Conservation (phyloP, 2,113 vertebrate species). For the Neomonachus schauinslandi region DNA sequence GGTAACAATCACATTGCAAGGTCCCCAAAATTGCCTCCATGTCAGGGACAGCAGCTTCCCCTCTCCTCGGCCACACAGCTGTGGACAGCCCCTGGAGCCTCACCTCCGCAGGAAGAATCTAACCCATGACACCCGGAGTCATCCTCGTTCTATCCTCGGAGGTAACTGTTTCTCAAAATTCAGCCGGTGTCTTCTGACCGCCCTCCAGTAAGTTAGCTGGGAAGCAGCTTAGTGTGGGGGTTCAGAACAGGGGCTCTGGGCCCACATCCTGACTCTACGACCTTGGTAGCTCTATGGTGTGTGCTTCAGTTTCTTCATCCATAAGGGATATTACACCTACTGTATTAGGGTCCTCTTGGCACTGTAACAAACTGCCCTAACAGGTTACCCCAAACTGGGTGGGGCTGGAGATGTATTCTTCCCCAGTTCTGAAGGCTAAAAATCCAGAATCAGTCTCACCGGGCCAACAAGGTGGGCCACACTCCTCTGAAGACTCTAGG, state of each 20-base stretch:
- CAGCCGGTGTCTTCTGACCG: not conserved
- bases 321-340: not conserved
- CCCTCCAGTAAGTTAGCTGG: not conserved
- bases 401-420: not conserved
- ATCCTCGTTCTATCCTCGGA: not conserved
- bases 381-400: too few species aligned
- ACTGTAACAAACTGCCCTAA: not conserved
- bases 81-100: not conserved
- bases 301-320: not conserved
- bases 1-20: not conserved
- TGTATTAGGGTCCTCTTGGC: too few species aligned
- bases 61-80: not conserved
- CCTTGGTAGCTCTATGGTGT: not conserved
- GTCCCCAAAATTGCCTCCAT: not conserved
- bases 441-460: not conserved
- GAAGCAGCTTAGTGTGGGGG: not conserved
- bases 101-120: fast-evolving
- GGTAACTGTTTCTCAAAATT: not conserved
- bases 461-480: not conserved
- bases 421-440: not conserved
- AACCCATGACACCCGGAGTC: not conserved
- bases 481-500: too few species aligned
- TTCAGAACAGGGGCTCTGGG: not conserved
- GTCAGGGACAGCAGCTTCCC: fast-evolving
- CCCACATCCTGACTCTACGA: not conserved